phyloP scores from a whole-genome alignment of 2,113 vertebrate species.

The Neodon shergylaensis region DNA sequence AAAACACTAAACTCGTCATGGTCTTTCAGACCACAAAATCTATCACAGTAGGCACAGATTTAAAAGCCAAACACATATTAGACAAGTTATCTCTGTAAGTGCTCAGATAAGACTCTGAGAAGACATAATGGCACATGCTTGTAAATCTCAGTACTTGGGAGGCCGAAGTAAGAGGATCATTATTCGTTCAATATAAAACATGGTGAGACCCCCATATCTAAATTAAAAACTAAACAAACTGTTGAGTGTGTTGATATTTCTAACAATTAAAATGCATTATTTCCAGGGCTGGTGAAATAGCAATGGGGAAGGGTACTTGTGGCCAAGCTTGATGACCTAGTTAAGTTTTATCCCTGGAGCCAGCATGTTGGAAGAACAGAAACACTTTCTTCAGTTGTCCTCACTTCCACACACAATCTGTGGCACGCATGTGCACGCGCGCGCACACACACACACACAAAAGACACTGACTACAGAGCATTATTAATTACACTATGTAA shows the following conservation, averaged over 20 bases:
- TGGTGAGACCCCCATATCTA: neutral
- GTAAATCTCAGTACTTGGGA: neutral
- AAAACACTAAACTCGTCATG: slow-evolving; percentile 5
- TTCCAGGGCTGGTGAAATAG: neutral
- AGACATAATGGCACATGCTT: no score
- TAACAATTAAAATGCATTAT: neutral
- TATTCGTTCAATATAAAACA: neutral
- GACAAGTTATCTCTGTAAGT: neutral
- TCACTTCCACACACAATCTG: neutral
- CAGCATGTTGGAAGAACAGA: neutral
- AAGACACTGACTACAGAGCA: neutral
- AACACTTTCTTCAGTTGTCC: neutral
- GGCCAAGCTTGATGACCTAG: neutral
- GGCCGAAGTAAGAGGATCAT: neutral
- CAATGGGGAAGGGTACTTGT: neutral
- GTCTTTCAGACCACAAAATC: neutral
- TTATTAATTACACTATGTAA: neutral
- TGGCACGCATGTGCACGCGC: no score
- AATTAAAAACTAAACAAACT: neutral
- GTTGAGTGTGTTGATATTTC: neutral
- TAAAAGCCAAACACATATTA: neutral
- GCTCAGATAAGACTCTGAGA: neutral
- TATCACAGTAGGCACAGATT: neutral
- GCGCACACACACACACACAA: no score
- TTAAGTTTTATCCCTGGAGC: neutral